phyloP scores from a whole-genome alignment of 1,140 invertebrate genomes.

The Apis cerana region DNA sequence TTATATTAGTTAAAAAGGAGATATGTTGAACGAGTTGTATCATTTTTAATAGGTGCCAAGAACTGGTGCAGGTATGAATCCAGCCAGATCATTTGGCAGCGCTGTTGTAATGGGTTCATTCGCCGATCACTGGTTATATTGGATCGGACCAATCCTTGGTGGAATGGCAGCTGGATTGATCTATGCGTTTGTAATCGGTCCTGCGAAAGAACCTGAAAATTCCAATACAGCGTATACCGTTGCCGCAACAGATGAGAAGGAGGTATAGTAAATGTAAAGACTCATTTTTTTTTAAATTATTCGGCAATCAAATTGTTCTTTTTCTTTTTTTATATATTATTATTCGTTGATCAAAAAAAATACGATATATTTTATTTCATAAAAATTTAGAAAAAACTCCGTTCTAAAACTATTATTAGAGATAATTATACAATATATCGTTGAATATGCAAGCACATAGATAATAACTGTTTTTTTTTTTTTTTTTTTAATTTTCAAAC shows the following conservation, averaged over 20 bases:
- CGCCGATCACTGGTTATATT: constrained; percentile 94
- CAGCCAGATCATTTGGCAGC: constrained; percentile 92
- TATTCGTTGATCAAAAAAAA: too few species aligned
- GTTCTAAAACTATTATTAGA: background rate
- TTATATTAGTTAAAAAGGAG: too few species aligned
- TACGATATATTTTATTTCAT: too few species aligned
- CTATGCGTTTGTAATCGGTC: constrained; percentile 88
- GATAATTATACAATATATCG: background rate
- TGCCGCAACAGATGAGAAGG: constrained; percentile 85
- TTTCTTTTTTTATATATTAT: too few species aligned
- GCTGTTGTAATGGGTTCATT: constrained; percentile 89
- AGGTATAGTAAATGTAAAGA: constrained; percentile 79
- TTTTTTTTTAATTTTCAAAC: constrained; percentile 51
- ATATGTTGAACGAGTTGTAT: background rate
- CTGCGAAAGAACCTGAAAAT: constrained; percentile 79
- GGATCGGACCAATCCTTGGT: constrained; percentile 92
- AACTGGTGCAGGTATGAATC: constrained; percentile 95
- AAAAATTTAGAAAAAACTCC: too few species aligned
- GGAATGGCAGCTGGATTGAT: constrained; percentile 89
- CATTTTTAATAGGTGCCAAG: constrained; percentile 83
- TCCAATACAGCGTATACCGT: constrained; percentile 81
- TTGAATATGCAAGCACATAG: background rate
- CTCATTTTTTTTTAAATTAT: background rate
- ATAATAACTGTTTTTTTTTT: background rate
- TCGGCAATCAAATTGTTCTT: background rate